These are phyloP conservation scores for Nestor notabilis DNA, from an alignment of 2,113 vertebrate species.

Conservation along the genomic window DNA sequence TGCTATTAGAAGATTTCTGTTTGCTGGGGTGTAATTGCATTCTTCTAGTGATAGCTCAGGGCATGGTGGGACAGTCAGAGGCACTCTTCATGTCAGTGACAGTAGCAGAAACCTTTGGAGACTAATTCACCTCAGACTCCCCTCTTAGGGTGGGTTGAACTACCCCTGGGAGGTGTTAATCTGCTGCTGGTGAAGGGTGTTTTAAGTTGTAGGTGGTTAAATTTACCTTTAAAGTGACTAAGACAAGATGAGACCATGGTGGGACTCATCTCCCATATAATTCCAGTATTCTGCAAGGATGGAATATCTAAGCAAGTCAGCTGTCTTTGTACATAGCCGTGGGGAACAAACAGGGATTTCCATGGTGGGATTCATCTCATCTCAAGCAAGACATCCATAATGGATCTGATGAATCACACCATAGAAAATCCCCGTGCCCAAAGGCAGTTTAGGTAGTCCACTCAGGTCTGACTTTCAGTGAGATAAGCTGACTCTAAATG, in stretches of 20 bases:
- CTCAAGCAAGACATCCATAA: background rate
- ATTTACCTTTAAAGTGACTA: background rate
- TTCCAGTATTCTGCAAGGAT: background rate
- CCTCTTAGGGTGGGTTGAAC: background rate
- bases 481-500: background rate
- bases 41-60: background rate
- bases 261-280: background rate
- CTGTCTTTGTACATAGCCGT: background rate
- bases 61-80: background rate
- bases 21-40: background rate
- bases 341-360: background rate
- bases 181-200: background rate
- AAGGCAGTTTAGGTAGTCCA: background rate
- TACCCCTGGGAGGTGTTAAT: background rate
- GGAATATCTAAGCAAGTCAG: background rate
- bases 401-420: background rate
- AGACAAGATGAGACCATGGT: background rate
- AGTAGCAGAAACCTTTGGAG: background rate
- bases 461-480: background rate
- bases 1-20: background rate
- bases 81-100: fast-evolving
- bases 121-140: background rate
- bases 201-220: background rate
- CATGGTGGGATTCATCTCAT: background rate
- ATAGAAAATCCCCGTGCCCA: background rate